A percentile compares a stretch with the other conserved stretches of the same genome.
Conservation (phyloP, 2,888 invertebrate species). For the Acleris literana region DNA sequence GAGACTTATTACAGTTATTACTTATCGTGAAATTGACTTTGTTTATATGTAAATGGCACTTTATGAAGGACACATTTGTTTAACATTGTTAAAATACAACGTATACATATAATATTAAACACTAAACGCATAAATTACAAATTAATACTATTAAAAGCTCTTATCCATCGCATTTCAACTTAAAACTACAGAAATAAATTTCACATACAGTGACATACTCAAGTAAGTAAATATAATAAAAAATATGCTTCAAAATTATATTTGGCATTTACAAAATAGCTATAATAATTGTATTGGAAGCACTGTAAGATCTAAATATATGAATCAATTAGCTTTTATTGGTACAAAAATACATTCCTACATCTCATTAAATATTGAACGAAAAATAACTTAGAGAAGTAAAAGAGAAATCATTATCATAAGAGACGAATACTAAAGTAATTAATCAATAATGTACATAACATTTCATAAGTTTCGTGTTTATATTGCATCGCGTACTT, state of each 20-base stretch:
- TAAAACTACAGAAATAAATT: conserved; percentile 35
- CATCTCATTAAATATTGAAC: conserved; percentile 28
- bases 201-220: conserved; percentile 50
- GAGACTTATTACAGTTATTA: neutral
- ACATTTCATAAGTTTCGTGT: neutral
- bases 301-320: conserved; percentile 53
- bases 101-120: conserved; percentile 38
- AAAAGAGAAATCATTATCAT: conserved; percentile 3
- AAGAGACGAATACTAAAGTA: conserved; percentile 4
- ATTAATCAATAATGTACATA: conserved; percentile 8
- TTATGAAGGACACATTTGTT: conserved; percentile 37
- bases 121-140: conserved; percentile 38
- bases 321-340: conserved; percentile 44
- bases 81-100: conserved; percentile 14
- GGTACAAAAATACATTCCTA: conserved; percentile 51
- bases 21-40: conserved; percentile 3
- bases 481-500: neutral
- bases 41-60: conserved; percentile 45
- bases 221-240: conserved; percentile 31
- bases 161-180: conserved; percentile 42
- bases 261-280: conserved; percentile 60
- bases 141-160: conserved; percentile 44
- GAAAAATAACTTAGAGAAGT: conserved; percentile 24
- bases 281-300: conserved; percentile 60
- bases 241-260: conserved; percentile 44